Evolutionary conservation across 1,140 invertebrate species (phyloP), one percentile per base, ranked within the genome.

Genomic region (Nasonia giraulti): DNA sequence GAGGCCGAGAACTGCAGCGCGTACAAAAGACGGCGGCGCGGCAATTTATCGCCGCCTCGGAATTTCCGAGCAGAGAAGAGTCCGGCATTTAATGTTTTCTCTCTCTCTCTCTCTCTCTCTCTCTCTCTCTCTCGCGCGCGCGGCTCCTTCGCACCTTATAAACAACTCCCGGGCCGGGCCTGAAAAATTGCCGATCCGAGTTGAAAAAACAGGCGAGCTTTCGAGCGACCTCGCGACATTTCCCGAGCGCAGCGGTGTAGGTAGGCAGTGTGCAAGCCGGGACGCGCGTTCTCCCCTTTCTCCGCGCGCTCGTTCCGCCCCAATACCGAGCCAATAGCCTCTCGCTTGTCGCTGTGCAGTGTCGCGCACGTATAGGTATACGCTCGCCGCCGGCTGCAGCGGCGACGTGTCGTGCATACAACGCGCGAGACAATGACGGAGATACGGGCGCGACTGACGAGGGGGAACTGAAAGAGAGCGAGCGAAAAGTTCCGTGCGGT

Each of bases 311-410:
- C 85, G 87, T 88, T 89, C 84, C 88, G 87, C 80, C 87, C 84
- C 85, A 87, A 88, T 87, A 88, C 87, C 87, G 83, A 80, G 75
- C 62, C 86, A 84, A 85, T 84, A 47, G 69, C 33, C 79, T 62
- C 6, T 62, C 55, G 17, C 20, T 27, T 27, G 14, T 17, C 47
- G 11, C 47, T 14, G 47, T 50, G 12, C 7, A 17, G 14, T 5
- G 2, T 44, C 78, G 68, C 66, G 44, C 44, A 47, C 44, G 23
- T 33, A 40, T 44, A 50, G 20, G 31, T 31, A 17, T 10, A 50
- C 8, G 10, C 12, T 11, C 3, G 10, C 50, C 47, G 31, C 55
- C 75, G 40, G 73, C 40, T 31, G 40, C 73, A 55, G 14, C 55
- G 69, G 71, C 82, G 77, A 55, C 74, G 66, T 71, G 44, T 80